Evolutionary conservation across 2,113 vertebrate genomes (phyloP).

Genomic region (Mionectes macconnelli): DNA sequence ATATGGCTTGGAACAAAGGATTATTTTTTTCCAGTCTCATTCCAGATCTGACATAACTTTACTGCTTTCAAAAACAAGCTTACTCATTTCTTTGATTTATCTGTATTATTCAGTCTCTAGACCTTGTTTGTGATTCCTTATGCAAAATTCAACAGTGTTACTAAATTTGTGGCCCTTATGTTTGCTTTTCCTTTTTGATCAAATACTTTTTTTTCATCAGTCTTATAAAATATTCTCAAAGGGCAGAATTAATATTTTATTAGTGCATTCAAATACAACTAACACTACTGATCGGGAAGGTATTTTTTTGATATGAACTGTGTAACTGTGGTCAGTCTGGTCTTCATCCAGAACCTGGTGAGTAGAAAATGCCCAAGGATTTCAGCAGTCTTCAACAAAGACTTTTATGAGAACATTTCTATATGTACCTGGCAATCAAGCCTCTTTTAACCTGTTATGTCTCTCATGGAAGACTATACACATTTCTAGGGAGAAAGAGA

Average conservation of each 20-base stretch:
- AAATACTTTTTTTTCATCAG: not conserved
- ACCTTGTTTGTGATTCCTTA: not conserved
- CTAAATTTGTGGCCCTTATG: not conserved
- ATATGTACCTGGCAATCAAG: not conserved
- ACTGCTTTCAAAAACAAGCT: not conserved
- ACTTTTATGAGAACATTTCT: not conserved
- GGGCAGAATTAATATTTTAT: constrained; percentile 10
- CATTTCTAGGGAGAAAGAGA: not conserved
- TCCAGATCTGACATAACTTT: not conserved
- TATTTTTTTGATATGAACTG: not conserved
- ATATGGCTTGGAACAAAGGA: not conserved
- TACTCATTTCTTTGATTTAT: constrained; percentile 8
- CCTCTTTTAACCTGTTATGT: not conserved
- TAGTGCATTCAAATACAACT: not conserved
- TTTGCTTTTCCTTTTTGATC: not conserved
- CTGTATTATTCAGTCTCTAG: not conserved
- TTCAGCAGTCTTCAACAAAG: not conserved
- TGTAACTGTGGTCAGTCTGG: not conserved
- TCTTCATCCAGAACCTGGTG: not conserved
- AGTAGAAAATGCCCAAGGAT: not conserved
- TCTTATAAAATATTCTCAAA: constrained; percentile 15
- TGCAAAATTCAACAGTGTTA: constrained; percentile 30
- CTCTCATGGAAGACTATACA: not conserved
- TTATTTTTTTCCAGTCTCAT: not conserved
- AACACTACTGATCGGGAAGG: not conserved